phyloP scores from a whole-genome alignment of 2,797 vertebrate genomes.

The Anguilla anguilla region DNA sequence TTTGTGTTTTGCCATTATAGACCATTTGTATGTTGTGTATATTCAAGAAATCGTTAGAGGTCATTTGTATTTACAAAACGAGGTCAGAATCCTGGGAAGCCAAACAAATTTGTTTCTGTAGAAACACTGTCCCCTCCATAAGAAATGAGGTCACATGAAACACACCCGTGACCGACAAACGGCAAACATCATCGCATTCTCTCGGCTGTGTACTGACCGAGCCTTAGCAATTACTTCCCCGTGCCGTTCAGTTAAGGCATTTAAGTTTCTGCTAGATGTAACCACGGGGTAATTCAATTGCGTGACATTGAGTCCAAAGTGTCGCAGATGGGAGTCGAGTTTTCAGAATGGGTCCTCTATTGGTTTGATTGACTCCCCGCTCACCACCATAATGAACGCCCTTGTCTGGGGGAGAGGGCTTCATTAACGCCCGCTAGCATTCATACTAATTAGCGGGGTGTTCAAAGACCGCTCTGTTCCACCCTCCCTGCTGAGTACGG shows the following conservation, averaged over 20 bases:
- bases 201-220: neutral
- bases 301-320: neutral
- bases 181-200: neutral
- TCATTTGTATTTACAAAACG: neutral
- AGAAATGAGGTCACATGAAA: neutral
- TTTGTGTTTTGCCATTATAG: neutral
- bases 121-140: neutral
- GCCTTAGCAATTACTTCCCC: neutral
- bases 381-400: constrained; percentile 36
- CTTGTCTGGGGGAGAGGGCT: neutral
- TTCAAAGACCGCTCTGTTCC: constrained; percentile 3
- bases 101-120: neutral
- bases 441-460: constrained; percentile 30
- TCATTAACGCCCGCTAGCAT: neutral
- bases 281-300: neutral
- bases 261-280: neutral
- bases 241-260: neutral
- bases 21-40: neutral
- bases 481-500: constrained; percentile 9
- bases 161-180: neutral
- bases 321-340: constrained; percentile 13
- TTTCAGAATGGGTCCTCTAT: constrained; percentile 19
- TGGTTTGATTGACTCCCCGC: constrained; percentile 34
- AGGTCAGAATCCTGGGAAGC: neutral
- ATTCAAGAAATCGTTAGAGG: neutral